phyloP scores from a whole-genome alignment of 2,113 vertebrate species.

The Trichomycterus rosablanca region DNA sequence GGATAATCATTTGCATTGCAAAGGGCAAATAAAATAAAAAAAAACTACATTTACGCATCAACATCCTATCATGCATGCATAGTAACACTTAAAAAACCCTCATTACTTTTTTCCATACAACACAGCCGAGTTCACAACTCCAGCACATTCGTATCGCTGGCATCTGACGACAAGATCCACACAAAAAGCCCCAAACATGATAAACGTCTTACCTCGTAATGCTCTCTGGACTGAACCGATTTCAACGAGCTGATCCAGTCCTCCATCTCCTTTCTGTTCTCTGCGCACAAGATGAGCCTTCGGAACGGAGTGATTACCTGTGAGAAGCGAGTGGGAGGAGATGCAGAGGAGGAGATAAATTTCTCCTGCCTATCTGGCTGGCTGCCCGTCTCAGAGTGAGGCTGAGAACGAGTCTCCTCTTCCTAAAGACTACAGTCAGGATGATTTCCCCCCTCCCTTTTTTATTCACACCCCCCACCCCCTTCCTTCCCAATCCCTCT shows the following conservation, averaged over 20 bases:
- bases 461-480: slow-evolving; percentile 29
- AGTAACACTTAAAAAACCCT: not conserved
- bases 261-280: slow-evolving; percentile 91
- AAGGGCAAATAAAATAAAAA: too few species aligned
- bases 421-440: slow-evolving; percentile 56
- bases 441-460: slow-evolving; percentile 41
- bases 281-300: slow-evolving; percentile 83
- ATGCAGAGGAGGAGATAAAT: slow-evolving; percentile 37
- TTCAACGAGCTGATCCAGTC: slow-evolving; percentile 90
- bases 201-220: slow-evolving; percentile 84
- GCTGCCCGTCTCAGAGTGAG: slow-evolving; percentile 50
- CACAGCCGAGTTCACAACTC: not conserved
- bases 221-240: slow-evolving; percentile 89
- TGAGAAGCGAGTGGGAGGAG: slow-evolving; percentile 43
- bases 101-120: not conserved
- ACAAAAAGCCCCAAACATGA: not conserved
- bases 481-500: slow-evolving; percentile 8
- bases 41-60: not conserved
- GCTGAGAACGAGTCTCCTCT: slow-evolving; percentile 24
- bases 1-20: too few species aligned
- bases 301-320: slow-evolving; percentile 89
- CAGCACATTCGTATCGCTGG: too few species aligned
- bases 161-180: too few species aligned
- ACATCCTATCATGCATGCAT: not conserved
- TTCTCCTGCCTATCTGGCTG: slow-evolving; percentile 34